phyloP scores from a whole-genome alignment of 2,797 vertebrate genomes.

The Enteromius unitaeniatus region DNA sequence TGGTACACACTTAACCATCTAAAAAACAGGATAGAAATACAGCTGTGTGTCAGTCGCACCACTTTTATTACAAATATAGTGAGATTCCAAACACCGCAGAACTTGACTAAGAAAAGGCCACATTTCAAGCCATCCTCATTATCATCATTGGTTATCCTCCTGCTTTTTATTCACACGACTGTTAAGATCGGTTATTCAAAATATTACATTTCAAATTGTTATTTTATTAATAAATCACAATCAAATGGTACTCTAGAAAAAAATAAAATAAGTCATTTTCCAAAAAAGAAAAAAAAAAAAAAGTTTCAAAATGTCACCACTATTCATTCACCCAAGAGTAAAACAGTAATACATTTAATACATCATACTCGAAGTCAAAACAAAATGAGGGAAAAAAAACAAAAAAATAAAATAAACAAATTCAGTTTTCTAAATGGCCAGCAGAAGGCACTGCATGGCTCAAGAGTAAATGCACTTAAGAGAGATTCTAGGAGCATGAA shows the following conservation, averaged over 20 bases:
- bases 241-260: constrained; percentile 67
- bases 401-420: constrained; percentile 52
- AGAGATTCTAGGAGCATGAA: constrained; percentile 49
- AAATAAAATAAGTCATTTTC: constrained; percentile 49
- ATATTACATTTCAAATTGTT: constrained; percentile 76
- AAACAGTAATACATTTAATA: constrained; percentile 62
- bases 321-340: constrained; percentile 62
- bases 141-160: constrained; percentile 61
- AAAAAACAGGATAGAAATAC: background rate
- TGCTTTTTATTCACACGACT: constrained; percentile 63
- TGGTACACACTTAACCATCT: background rate
- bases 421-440: constrained; percentile 61
- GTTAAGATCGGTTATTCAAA: constrained; percentile 70
- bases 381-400: constrained; percentile 53
- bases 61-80: constrained; percentile 85
- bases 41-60: constrained; percentile 67
- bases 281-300: constrained; percentile 69
- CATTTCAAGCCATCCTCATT: constrained; percentile 42
- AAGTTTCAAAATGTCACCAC: constrained; percentile 74
- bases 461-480: constrained; percentile 63
- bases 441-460: constrained; percentile 58
- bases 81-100: constrained; percentile 80
- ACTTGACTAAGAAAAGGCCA: constrained; percentile 71
- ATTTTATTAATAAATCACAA: constrained; percentile 72
- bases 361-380: constrained; percentile 58